phyloP scores from a whole-genome alignment of 1,140 invertebrate species.

The Octopus sinensis region DNA sequence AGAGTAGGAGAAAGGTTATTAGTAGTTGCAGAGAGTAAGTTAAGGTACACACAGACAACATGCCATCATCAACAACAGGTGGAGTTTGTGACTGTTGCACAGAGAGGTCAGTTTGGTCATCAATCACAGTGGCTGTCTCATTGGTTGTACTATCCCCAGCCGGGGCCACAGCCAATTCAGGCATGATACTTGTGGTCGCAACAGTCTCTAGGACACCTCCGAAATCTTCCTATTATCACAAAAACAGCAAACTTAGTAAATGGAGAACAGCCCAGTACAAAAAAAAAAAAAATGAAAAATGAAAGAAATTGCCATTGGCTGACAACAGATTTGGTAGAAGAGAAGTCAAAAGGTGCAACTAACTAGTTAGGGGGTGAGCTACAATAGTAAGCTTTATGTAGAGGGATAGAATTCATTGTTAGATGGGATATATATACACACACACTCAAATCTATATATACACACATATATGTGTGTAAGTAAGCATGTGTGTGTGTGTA shows the following conservation, averaged over 20 bases:
- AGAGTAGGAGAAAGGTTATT: no score
- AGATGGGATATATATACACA: no score
- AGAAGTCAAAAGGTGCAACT: no score
- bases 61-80: background rate
- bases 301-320: no score
- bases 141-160: background rate
- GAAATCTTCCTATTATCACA: conserved; percentile 4
- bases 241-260: conserved; percentile 8
- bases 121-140: background rate
- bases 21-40: background rate
- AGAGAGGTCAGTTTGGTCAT: background rate
- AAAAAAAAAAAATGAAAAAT: no score
- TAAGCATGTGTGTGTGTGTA: no score
- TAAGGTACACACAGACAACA: conserved; percentile 9
- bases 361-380: no score
- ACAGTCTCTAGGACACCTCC: background rate
- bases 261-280: background rate
- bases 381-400: no score
- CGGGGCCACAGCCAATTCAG: background rate
- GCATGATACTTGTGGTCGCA: background rate
- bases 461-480: no score
- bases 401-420: no score
- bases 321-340: no score
- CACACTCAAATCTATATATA: no score
- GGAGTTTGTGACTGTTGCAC: background rate